Evolutionary conservation across 2,888 invertebrate genomes (phyloP).

Genomic region (Drosophila nr. perissopoda): DNA sequence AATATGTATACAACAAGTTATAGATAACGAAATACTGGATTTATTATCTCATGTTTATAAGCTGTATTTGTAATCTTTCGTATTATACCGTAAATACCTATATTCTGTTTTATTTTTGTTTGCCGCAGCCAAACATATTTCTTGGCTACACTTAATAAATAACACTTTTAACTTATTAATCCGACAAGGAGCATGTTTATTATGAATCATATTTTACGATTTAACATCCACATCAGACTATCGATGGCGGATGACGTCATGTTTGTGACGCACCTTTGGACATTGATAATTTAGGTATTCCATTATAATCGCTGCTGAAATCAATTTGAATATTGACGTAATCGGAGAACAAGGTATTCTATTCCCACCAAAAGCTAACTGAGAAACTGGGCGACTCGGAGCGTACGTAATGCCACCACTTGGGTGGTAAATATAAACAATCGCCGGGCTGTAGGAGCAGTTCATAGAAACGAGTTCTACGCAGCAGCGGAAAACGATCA

Average conservation of each 20-base stretch:
- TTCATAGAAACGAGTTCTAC: conserved; percentile 88
- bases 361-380: conserved; percentile 98
- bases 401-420: conserved; percentile 98
- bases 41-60: conserved; percentile 23
- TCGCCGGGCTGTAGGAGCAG: conserved; percentile 93
- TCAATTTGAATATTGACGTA: background rate
- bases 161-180: conserved; percentile 41
- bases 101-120: conserved; percentile 32
- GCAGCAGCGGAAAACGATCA: conserved; percentile 90
- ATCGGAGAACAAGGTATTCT: background rate
- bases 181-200: conserved; percentile 20
- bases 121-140: conserved; percentile 21
- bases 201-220: conserved; percentile 54
- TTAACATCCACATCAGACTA: conserved; percentile 51
- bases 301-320: background rate
- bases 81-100: conserved; percentile 9
- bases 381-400: conserved; percentile 96
- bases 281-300: background rate
- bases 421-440: conserved; percentile 96
- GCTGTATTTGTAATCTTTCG: conserved; percentile 25
- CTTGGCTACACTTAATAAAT: conserved; percentile 60
- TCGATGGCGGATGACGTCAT: conserved; percentile 43
- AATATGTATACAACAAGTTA: conserved; percentile 16
- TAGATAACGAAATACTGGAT: conserved; percentile 50
- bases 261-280: conserved; percentile 4